These are phyloP conservation scores for Sipha maydis DNA, from an alignment of 2,888 invertebrate species.

Conservation along the genomic window DNA sequence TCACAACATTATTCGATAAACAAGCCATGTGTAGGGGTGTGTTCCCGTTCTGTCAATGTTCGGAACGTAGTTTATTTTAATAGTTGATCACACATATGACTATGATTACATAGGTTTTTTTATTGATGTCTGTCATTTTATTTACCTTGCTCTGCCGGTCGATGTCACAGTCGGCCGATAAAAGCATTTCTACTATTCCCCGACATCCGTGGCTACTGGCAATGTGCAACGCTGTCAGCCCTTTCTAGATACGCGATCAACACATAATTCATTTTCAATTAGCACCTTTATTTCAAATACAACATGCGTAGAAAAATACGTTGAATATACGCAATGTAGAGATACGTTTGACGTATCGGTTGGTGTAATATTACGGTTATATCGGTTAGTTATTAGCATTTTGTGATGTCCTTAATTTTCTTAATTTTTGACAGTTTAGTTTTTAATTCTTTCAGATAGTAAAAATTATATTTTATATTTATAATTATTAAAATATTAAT, in stretches of 20 bases:
- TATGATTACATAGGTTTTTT: neutral
- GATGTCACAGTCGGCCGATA: slow-evolving; percentile 74
- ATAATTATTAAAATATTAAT: too few relatives aligned
- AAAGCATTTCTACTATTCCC: slow-evolving; percentile 76
- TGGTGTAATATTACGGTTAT: too few relatives aligned
- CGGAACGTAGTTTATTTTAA: neutral
- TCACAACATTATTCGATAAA: slow-evolving; percentile 71
- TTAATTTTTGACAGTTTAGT: too few relatives aligned
- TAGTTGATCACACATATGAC: neutral
- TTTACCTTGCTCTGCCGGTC: slow-evolving; percentile 77
- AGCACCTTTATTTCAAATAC: too few relatives aligned
- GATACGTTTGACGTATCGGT: too few relatives aligned
- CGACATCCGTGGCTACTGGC: slow-evolving; percentile 77
- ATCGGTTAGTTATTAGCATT: too few relatives aligned
- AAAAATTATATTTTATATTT: too few relatives aligned
- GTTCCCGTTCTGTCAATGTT: slow-evolving; percentile 68
- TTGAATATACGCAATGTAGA: too few relatives aligned
- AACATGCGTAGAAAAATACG: too few relatives aligned
- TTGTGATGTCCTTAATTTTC: too few relatives aligned
- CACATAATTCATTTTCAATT: too few relatives aligned
- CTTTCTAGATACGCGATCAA: slow-evolving; percentile 70
- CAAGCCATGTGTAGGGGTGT: slow-evolving; percentile 69
- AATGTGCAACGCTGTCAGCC: slow-evolving; percentile 76
- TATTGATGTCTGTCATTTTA: slow-evolving; percentile 43
- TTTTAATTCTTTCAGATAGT: too few relatives aligned